These are phyloP conservation scores for Chanos chanos DNA, from an alignment of 2,797 vertebrate genomes.

Conservation along the genomic window DNA sequence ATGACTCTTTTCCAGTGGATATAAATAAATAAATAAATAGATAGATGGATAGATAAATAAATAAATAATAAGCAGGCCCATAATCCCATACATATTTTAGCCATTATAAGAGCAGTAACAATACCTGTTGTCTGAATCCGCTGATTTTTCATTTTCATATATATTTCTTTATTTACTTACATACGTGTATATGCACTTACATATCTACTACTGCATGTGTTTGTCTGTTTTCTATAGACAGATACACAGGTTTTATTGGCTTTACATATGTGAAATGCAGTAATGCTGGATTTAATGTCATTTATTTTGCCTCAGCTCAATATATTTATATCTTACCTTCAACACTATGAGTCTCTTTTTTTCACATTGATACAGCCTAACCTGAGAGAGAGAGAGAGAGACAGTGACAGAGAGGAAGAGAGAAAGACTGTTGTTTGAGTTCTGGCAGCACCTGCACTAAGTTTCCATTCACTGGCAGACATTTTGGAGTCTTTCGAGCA, in stretches of 20 bases:
- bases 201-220: constrained; percentile 39
- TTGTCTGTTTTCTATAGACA: constrained; percentile 14
- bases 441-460: background rate
- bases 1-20: constrained; percentile 65
- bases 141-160: constrained; percentile 57
- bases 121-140: constrained; percentile 52
- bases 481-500: constrained; percentile 32
- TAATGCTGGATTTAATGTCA: no score
- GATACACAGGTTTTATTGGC: no score
- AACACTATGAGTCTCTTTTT: no score
- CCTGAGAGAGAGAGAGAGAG: no score
- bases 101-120: constrained; percentile 57
- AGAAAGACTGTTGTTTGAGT: no score
- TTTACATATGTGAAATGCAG: no score
- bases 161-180: constrained; percentile 58
- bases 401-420: no score
- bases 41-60: constrained; percentile 67
- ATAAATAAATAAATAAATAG: constrained; percentile 70
- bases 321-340: no score
- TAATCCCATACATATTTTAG: constrained; percentile 62
- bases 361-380: no score
- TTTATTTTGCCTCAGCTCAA: no score
- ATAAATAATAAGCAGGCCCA: constrained; percentile 58
- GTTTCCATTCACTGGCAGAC: background rate
- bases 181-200: background rate